Evolutionary conservation across 2,113 vertebrate species (phyloP), one percentile per base, ranked within the genome.

Genomic region (Reinhardtius hippoglossoides): DNA sequence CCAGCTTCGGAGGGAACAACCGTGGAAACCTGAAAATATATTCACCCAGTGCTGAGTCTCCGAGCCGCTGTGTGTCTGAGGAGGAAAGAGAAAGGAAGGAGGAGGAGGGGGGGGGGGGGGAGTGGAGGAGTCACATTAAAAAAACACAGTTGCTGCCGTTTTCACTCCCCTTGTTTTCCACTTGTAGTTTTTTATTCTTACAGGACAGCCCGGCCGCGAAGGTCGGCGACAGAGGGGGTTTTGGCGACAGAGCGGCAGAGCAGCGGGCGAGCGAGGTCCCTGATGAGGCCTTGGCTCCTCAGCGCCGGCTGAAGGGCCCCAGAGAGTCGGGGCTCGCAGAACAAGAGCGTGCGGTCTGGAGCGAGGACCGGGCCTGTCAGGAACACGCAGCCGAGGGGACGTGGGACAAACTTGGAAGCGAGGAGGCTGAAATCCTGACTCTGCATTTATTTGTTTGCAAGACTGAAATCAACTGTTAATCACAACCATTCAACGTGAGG

Each of bases 211-310:
- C 54, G 80, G 74, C 81, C 67, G 66, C 46, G 64, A 64, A 70
- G 82, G 58, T 74, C 23, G 70, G 86, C 82, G 87, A 79, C 82
- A 67, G n/a, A 50, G 82, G n/a, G n/a, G n/a, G 73, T 76, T 88
- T 20, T 89, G 87, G 85, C 78, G 74, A 78, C 77, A 27, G 59
- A 54, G 50, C 5, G 20, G 52, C 74, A 76, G 67, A 75, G 31
- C 74, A 31, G 56, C n/a, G 20, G n/a, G 50, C 50, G 5, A 63
- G 18, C 20, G 37, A 78, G 40, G 58, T 71, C 62, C 42, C 37
- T 74, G 80, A 61, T 37, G 57, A 62, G 63, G 68, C 58, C 62
- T 37, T 75, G 64, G 75, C 75, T 74, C 50, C 9, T 63, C 48
- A 0, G 10, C 18, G 18, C 14, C 1, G 18, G 69, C 46, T 24